Evolutionary conservation across 2,797 vertebrate genomes (phyloP), one percentile per base, ranked within the genome.

Genomic region (Neostethus bicornis): DNA sequence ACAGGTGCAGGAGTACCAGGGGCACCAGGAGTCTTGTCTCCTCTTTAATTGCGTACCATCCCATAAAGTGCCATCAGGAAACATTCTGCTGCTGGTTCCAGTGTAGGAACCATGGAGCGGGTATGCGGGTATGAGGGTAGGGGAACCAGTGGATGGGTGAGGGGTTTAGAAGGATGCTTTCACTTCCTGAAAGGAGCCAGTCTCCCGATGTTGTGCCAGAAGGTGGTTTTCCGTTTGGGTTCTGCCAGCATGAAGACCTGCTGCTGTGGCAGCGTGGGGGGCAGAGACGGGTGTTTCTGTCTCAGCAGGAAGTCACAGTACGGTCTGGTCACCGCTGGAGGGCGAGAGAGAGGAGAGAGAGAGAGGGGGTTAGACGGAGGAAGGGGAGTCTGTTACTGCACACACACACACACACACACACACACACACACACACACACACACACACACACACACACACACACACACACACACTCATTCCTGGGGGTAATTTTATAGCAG

Each of bases 121-220:
- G n/a, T n/a, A n/a, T n/a, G n/a, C n/a, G n/a, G n/a, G n/a, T n/a
- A n/a, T n/a, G n/a, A n/a, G n/a, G n/a, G n/a, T n/a, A n/a, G n/a
- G n/a, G n/a, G n/a, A n/a, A n/a, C n/a, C n/a, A n/a, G n/a, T n/a
- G n/a, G n/a, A n/a, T n/a, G n/a, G n/a, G n/a, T n/a, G n/a, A n/a
- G n/a, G n/a, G n/a, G n/a, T n/a, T n/a, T n/a, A n/a, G n/a, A n/a
- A n/a, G n/a, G n/a, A n/a, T 16, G 25, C 16, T 29, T 69, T 92
- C 81, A 98, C 87, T 97, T 98, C 70, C 94, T 94, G 90, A 99
- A 98, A 7, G 96, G 95, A 0, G 95, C 94, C 90, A 98, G 92
- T 80, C 95, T 89, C 84, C 96, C 96, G 45, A 97, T 96, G 90
- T 95, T 97, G 87, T 98, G 95, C 96, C 96, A 98, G 91, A 98